Evolutionary conservation across 2,797 vertebrate genomes (phyloP).

Genomic region (Hyperoplus immaculatus): DNA sequence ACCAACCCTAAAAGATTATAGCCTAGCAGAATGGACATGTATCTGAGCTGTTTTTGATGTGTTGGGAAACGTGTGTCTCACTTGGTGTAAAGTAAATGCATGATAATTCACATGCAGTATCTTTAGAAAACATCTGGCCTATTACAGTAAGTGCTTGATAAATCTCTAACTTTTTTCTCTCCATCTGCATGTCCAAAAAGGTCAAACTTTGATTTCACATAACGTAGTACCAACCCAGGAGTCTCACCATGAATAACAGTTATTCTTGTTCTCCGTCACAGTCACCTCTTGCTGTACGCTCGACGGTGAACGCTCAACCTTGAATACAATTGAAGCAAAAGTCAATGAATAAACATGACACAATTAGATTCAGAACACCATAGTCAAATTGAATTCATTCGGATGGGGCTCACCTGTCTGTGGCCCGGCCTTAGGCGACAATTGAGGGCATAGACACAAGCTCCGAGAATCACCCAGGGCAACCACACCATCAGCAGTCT

Average conservation of each 20-base stretch:
- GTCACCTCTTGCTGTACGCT: conserved; percentile 29
- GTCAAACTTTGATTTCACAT: rapidly evolving
- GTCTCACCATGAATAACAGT: conserved; percentile 63
- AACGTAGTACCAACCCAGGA: neutral
- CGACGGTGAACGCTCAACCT: conserved; percentile 25
- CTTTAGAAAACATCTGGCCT: neutral
- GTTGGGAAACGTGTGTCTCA: neutral
- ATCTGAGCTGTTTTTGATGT: neutral
- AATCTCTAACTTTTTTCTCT: neutral
- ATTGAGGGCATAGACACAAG: conserved; percentile 47
- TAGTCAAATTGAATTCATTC: neutral
- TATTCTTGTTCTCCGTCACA: conserved; percentile 30
- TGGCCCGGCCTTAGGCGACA: conserved; percentile 32
- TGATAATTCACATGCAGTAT: neutral
- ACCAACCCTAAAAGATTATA: no score
- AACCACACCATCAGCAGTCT: conserved; percentile 61
- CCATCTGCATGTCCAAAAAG: neutral
- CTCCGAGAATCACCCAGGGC: conserved; percentile 61
- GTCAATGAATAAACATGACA: conserved; percentile 18
- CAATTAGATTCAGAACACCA: neutral
- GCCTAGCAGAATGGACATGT: neutral
- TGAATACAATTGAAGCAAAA: conserved; percentile 41
- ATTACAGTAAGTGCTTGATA: neutral
- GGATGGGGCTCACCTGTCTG: conserved; percentile 51
- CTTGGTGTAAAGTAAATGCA: neutral